Base-by-base conservation (phyloP, 2,888 invertebrate genomes). In the Drosophila prostipennis region DNA sequence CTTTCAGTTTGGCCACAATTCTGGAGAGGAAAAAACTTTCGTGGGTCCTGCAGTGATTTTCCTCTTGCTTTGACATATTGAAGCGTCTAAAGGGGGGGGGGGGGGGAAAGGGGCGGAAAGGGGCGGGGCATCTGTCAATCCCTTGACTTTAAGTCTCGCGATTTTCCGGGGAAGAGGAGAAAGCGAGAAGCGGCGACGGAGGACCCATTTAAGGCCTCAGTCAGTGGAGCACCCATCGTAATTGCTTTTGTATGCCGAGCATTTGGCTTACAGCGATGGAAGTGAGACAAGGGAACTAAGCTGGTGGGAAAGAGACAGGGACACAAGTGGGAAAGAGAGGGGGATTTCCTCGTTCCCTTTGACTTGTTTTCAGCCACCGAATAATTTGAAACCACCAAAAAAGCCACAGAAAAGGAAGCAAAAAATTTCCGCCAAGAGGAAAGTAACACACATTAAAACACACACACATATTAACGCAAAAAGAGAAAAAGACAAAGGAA, bases 171-270 rank as follows among this genome's bases (percentile, higher is more conserved):
- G 16, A 29, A 51, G 39, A 34, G 48, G 29, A n/a, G 19, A 19
- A 45, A 19, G 32, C 16, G n/a, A 36, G 10, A n/a, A 64, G 6
- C 7, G 34, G 36, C 6, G 43, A 23, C 4, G 16, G n/a, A 11
- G 53, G 43, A 67, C 34, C 53, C 65, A 34, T 29, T 65, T 29
- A 53, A 26, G 29, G 37, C 53, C 67, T 8, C 39, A 43, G 46
- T 43, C 54, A 60, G 53, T 11, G 52, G 42, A 57, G 42, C 72
- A 57, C 45, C 57, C 60, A 72, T 45, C 52, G 79, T 78, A 77
- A 77, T 77, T 78, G 77, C 76, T 61, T 72, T 69, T 76, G 45
- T 77, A 51, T 69, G 79, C 69, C 63, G 67, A 78, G 74, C 64
- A 64, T 40, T 76, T 63, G 75, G 72, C 67, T 76, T 72, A 72